Evolutionary conservation across 2,797 vertebrate genomes (phyloP), one percentile per base, ranked within the genome.

Genomic region (Toxotes lorentzi): DNA sequence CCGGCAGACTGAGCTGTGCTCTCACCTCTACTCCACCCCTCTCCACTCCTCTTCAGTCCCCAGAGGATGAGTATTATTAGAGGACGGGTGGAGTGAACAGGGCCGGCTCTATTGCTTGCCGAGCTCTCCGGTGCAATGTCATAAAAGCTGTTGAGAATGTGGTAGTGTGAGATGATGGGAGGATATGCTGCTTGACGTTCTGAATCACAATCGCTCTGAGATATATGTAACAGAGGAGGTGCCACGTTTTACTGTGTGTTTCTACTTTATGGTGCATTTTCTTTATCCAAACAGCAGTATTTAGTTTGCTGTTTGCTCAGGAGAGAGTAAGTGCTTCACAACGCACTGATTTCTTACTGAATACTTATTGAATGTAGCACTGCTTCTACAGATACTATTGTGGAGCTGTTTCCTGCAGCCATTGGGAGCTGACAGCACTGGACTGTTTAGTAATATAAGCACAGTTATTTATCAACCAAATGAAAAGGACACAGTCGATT

Each of bases 21-120:
- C 53, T 78, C 59, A 54, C 83, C 85, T 80, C 73, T 84, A 43
- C 85, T 79, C 75, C 78, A 24, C 76, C 69, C 69, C 62, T 84
- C 77, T 81, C 76, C 64, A 70, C 79, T 60, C 57, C 70, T 66
- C 70, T 75, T 64, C 61, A 35, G 47, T 80, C 81, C 89, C 85
- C 83, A 51, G 82, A 86, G 82, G 83, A 90, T 34, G 71, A 76
- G 77, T 90, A 81, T 90, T 92, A 91, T 93, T 92, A 91, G 87
- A 76, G 83, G 69, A 79, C 30, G 41, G 82, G 70, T 68, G 76
- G 82, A 81, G 77, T 32, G 69, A 79, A 76, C 75, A 65, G 76
- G 72, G 74, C 57, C 23, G 11, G 64, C 68, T 83, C 73, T 38
- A 17, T 61, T 48, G 80, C 73, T 48, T 32, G 73, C 45, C 1